Evolutionary conservation across 1,140 invertebrate genomes (phyloP).

Genomic region (Babylonia areolata): DNA sequence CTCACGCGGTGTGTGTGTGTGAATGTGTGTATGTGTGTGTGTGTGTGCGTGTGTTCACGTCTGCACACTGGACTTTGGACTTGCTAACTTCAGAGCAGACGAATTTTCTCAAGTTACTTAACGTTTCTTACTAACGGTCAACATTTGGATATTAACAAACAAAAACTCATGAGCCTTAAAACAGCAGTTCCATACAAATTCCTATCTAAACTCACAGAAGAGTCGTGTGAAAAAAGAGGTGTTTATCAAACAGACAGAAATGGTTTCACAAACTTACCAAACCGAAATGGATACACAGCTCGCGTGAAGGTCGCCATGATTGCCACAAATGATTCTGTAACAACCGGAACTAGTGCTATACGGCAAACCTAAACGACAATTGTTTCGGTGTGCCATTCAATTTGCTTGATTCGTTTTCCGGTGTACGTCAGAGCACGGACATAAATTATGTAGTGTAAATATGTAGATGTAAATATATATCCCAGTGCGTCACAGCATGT

Average conservation of each 20-base stretch:
- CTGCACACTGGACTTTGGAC: not conserved
- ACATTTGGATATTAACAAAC: not conserved
- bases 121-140: not conserved
- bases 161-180: no score
- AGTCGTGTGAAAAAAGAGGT: no score
- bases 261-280: not conserved
- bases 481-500: no score
- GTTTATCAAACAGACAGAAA: no score
- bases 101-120: not conserved
- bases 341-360: not conserved
- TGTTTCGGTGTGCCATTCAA: not conserved
- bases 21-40: not conserved
- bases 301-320: constrained; percentile 26
- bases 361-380: not conserved
- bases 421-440: no score
- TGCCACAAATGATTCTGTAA: constrained; percentile 18
- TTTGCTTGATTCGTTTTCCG: not conserved
- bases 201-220: no score
- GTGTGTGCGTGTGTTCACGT: not conserved
- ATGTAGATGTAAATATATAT: no score
- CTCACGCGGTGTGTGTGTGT: no score
- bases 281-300: constrained; percentile 15
- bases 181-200: no score
- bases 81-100: not conserved
- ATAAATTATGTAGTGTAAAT: no score